Percentiles rank a stretch among this genome's conserved stretches.
Evolutionary conservation across 2,888 invertebrate species (phyloP).

Genomic region (Cataglyphis cursor): DNA sequence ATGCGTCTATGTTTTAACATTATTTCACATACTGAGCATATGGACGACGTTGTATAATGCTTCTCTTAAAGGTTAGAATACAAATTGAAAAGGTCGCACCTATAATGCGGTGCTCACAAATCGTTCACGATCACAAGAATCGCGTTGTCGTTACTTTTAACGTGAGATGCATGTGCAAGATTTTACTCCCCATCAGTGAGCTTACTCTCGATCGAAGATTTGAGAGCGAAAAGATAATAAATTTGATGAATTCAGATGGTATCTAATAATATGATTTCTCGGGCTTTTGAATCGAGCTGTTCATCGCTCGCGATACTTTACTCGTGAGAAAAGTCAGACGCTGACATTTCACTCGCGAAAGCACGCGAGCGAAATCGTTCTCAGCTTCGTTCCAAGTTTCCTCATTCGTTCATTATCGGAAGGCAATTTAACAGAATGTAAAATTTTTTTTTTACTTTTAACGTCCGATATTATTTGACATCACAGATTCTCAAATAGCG

Average conservation of each 20-base stretch:
- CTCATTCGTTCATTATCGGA: background rate
- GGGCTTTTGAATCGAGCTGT: conserved; percentile 50
- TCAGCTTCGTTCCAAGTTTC: conserved; percentile 31
- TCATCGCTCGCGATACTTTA: conserved; percentile 61
- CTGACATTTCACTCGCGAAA: conserved; percentile 80
- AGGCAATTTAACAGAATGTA: background rate
- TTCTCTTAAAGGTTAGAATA: conserved; percentile 69
- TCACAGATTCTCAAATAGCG: background rate
- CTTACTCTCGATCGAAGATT: conserved; percentile 59
- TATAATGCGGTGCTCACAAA: conserved; percentile 63
- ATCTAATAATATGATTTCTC: conserved; percentile 58
- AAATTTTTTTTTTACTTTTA: background rate
- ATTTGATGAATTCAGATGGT: conserved; percentile 37
- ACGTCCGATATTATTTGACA: background rate
- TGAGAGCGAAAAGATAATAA: background rate
- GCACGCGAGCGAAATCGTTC: conserved; percentile 45
- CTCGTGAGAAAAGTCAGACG: conserved; percentile 68
- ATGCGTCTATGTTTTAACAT: conserved; percentile 40
- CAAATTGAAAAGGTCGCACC: conserved; percentile 74
- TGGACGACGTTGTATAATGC: conserved; percentile 32
- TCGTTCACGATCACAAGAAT: conserved; percentile 45
- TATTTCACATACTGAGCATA: conserved; percentile 42
- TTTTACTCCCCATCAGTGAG: conserved; percentile 62
- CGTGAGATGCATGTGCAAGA: conserved; percentile 38
- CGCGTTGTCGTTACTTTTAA: background rate